A percentile compares a stretch with the other conserved stretches of the same genome.
phyloP scores from a whole-genome alignment of 2,888 invertebrate species.

The Mythimna loreyi region DNA sequence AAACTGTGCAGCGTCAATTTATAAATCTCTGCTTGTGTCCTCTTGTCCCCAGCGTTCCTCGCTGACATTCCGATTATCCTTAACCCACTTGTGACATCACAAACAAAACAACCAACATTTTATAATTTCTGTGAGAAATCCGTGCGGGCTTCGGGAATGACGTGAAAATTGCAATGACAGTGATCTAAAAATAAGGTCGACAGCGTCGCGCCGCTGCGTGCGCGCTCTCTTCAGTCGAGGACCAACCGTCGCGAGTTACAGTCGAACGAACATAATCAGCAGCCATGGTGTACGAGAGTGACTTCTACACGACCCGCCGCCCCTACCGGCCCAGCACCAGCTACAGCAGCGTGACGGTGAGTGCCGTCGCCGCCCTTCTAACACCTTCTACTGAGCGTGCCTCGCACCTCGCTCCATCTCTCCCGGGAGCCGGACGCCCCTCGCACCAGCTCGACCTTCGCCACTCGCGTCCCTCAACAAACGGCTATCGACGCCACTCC shows the following conservation, averaged over 20 bases:
- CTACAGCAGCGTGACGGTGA: slow-evolving; percentile 94
- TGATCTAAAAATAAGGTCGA: slow-evolving; percentile 87
- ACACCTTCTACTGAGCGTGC: slow-evolving; percentile 77
- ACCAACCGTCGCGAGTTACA: slow-evolving; percentile 87
- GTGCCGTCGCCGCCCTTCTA: slow-evolving; percentile 76
- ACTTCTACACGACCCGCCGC: slow-evolving; percentile 97
- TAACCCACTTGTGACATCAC: slow-evolving; percentile 83
- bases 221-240: slow-evolving; percentile 85
- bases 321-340: slow-evolving; percentile 95
- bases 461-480: slow-evolving; percentile 71
- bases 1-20: slow-evolving; percentile 19
- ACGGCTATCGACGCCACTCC: slow-evolving; percentile 63
- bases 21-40: slow-evolving; percentile 62
- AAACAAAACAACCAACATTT: slow-evolving; percentile 70
- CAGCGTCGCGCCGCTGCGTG: slow-evolving; percentile 76
- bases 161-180: slow-evolving; percentile 90
- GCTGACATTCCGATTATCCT: slow-evolving; percentile 77
- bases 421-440: slow-evolving; percentile 88
- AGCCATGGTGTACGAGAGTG: slow-evolving; percentile 97
- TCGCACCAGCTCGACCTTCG: slow-evolving; percentile 87
- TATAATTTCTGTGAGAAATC: slow-evolving; percentile 79
- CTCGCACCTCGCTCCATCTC: slow-evolving; percentile 84
- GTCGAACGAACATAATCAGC: slow-evolving; percentile 84
- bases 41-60: slow-evolving; percentile 68
- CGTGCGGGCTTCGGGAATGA: slow-evolving; percentile 79